Conservation (phyloP, 2,888 invertebrate genomes). For the Epinotia brunnichana region DNA sequence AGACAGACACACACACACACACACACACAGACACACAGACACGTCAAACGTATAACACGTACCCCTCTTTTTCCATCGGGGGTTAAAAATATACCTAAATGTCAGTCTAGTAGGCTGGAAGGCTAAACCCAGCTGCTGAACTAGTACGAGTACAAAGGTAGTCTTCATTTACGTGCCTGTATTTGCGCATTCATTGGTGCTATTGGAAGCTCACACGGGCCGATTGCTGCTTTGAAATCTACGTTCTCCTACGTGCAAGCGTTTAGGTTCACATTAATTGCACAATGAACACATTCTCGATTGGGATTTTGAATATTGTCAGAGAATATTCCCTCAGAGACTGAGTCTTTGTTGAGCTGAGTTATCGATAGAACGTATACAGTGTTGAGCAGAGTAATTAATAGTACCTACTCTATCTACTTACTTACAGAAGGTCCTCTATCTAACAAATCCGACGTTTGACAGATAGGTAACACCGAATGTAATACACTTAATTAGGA, state of each 20-base stretch:
- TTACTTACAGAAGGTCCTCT: too few species aligned
- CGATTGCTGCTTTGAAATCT: slow-evolving; percentile 19
- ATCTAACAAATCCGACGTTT: too few species aligned
- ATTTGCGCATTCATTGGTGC: slow-evolving; percentile 13
- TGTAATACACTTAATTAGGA: too few species aligned
- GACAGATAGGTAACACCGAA: too few species aligned
- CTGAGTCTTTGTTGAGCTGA: not conserved
- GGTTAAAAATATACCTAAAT: not conserved
- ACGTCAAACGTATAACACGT: too few species aligned
- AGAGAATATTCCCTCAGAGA: not conserved
- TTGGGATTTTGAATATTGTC: not conserved
- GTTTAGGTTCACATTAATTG: slow-evolving; percentile 9
- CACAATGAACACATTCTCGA: not conserved
- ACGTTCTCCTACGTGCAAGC: not conserved
- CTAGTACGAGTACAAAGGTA: not conserved
- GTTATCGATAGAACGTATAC: not conserved
- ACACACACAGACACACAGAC: too few species aligned
- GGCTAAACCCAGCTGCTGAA: not conserved
- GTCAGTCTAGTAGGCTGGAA: not conserved
- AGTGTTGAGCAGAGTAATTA: not conserved
- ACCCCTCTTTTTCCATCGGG: too few species aligned
- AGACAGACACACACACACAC: too few species aligned
- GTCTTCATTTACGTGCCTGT: slow-evolving; percentile 8
- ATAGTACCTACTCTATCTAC: too few species aligned
- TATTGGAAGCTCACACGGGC: slow-evolving; percentile 4